These are phyloP conservation scores for Eolophus roseicapilla DNA, from an alignment of 2,113 vertebrate species.

Conservation along the genomic window DNA sequence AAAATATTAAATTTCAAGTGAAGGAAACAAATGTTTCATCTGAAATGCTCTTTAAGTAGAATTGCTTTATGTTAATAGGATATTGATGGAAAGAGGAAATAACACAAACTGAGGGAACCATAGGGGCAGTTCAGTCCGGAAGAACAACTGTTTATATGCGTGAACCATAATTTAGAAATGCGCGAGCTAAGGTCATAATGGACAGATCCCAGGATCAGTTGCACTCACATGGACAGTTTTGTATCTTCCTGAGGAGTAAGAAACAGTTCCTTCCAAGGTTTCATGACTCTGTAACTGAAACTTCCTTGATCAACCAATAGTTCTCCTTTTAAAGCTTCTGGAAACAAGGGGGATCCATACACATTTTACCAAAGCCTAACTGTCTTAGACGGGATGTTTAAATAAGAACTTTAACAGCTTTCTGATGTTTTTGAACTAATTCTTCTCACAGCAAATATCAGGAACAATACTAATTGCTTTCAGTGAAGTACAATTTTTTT, in stretches of 20 bases:
- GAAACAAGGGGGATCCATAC: not conserved
- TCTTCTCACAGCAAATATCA: not conserved
- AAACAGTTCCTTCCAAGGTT: not conserved
- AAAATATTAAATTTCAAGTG: not conserved
- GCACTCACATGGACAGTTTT: not conserved
- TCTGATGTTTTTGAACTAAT: not conserved
- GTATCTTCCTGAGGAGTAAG: not conserved
- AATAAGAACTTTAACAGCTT: not conserved
- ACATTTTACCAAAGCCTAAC: not conserved
- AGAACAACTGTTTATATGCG: rapidly evolving
- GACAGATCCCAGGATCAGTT: not conserved
- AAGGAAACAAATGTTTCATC: not conserved
- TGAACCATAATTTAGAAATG: not conserved
- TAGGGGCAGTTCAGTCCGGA: not conserved
- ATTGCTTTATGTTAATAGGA: not conserved
- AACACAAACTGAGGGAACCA: rapidly evolving
- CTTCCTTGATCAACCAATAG: not conserved
- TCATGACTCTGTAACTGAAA: not conserved
- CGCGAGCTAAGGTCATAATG: not conserved
- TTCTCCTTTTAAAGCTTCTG: not conserved
- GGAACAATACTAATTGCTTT: not conserved
- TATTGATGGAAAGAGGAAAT: not conserved
- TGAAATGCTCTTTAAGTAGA: not conserved
- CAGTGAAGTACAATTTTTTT: not conserved
- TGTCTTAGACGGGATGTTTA: not conserved